A percentile compares a stretch with the other conserved stretches of the same genome.
Conservation (phyloP, 2,888 invertebrate genomes). For the Macropis europaea region DNA sequence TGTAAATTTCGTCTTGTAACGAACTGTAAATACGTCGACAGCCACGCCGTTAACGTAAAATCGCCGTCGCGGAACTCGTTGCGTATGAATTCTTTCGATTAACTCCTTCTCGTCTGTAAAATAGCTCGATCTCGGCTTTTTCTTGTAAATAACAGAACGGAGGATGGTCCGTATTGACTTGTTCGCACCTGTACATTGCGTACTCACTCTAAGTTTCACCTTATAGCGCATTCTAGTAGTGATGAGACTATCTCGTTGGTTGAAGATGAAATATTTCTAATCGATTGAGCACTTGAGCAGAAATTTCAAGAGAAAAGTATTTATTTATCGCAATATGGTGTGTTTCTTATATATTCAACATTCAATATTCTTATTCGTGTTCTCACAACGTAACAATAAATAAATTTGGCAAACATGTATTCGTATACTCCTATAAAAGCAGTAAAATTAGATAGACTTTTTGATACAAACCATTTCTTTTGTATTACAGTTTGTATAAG, state of each 20-base stretch:
- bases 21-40: conserved; percentile 34
- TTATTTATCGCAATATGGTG: not conserved
- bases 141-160: conserved; percentile 36
- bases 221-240: not conserved
- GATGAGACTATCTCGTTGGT: conserved; percentile 2
- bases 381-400: too few relatives aligned
- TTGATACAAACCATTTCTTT: too few relatives aligned
- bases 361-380: too few relatives aligned
- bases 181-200: conserved; percentile 13
- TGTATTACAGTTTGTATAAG: too few relatives aligned
- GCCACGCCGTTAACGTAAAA: not conserved
- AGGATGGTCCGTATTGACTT: conserved; percentile 9
- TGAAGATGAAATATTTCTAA: not conserved
- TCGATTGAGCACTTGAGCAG: not conserved
- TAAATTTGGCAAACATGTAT: too few relatives aligned
- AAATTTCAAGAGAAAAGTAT: not conserved
- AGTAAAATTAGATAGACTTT: too few relatives aligned
- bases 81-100: not conserved
- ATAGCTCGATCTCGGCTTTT: conserved; percentile 18
- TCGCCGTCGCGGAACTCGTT: not conserved
- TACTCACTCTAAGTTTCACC: not conserved
- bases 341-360: not conserved
- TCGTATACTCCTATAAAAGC: too few relatives aligned
- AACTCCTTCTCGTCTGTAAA: not conserved
- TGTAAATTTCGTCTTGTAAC: not conserved